phyloP scores from a whole-genome alignment of 2,797 vertebrate genomes.

The Myotis daubentonii region DNA sequence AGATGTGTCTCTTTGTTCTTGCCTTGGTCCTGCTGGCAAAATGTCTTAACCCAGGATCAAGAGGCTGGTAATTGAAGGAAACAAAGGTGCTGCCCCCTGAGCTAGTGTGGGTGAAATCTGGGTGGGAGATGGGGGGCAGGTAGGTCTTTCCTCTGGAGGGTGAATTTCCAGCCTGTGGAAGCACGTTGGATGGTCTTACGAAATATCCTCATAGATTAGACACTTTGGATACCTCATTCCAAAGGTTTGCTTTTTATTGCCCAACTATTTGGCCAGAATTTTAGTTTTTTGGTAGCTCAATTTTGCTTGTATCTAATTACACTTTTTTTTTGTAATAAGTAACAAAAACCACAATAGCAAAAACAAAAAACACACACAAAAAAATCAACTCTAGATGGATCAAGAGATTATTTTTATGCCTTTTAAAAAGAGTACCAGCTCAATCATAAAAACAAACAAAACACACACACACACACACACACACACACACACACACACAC shows the following conservation, averaged over 20 bases:
- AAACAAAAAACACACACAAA: too few species aligned
- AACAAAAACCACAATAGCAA: background rate
- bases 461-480: too few species aligned
- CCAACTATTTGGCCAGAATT: background rate
- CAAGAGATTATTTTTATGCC: background rate
- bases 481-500: too few species aligned
- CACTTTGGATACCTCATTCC: background rate
- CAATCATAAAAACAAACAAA: background rate
- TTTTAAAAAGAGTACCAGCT: background rate
- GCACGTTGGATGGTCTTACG: background rate
- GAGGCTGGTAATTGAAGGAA: background rate
- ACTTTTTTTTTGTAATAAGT: background rate
- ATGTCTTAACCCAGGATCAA: background rate
- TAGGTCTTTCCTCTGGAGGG: background rate
- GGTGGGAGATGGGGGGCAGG: background rate
- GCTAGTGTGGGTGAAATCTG: background rate
- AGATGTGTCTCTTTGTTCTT: background rate
- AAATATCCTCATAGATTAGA: background rate
- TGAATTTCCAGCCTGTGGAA: background rate
- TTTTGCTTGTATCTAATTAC: conserved; percentile 27
- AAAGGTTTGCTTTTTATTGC: background rate
- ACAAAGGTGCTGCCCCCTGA: background rate
- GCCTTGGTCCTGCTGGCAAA: background rate
- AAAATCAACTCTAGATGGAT: background rate
- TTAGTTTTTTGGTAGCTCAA: background rate